Conservation (phyloP, 2,113 vertebrate species). For the Gymnobelideus leadbeateri region DNA sequence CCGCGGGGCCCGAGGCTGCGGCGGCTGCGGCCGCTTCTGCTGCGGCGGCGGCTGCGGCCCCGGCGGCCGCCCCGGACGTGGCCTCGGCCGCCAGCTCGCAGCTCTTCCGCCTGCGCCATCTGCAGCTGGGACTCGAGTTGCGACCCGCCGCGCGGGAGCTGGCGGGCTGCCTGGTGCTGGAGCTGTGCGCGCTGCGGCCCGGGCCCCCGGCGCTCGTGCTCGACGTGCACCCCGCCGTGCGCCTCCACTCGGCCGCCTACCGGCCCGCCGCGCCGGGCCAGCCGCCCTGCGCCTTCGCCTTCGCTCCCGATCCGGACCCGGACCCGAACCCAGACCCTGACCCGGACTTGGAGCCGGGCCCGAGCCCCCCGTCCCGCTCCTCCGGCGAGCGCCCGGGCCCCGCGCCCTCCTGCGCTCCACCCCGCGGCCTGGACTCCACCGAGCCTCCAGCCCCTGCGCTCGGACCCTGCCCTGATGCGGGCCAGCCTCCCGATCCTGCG, state of each 20-base stretch:
- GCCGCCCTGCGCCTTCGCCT: slow-evolving; percentile 67
- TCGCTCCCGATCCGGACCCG: slow-evolving; percentile 38
- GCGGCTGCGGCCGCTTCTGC: slow-evolving; percentile 77
- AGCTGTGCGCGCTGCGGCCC: slow-evolving; percentile 85
- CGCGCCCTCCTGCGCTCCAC: neutral
- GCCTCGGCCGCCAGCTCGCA: slow-evolving; percentile 93
- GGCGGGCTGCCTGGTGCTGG: slow-evolving; percentile 93
- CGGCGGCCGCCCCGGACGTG: slow-evolving; percentile 87
- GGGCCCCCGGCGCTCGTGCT: slow-evolving; percentile 88
- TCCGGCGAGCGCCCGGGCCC: slow-evolving; percentile 62
- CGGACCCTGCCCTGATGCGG: slow-evolving; percentile 81
- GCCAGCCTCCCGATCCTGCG: slow-evolving; percentile 88
- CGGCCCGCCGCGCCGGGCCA: slow-evolving; percentile 44
- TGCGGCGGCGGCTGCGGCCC: slow-evolving; percentile 75
- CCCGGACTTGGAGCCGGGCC: slow-evolving; percentile 60
- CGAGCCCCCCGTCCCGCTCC: slow-evolving; percentile 49
- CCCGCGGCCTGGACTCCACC: no score
- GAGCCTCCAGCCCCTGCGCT: slow-evolving; percentile 60
- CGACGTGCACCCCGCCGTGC: slow-evolving; percentile 91
- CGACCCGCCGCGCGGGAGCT: slow-evolving; percentile 91
- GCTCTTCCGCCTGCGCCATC: slow-evolving; percentile 90
- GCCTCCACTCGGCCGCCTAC: slow-evolving; percentile 84
- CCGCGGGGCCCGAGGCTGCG: slow-evolving; percentile 79
- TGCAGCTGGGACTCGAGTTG: slow-evolving; percentile 92
- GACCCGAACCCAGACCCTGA: slow-evolving; percentile 1